phyloP scores from a whole-genome alignment of 1,140 invertebrate genomes.

The Thereuonema tuberculata region DNA sequence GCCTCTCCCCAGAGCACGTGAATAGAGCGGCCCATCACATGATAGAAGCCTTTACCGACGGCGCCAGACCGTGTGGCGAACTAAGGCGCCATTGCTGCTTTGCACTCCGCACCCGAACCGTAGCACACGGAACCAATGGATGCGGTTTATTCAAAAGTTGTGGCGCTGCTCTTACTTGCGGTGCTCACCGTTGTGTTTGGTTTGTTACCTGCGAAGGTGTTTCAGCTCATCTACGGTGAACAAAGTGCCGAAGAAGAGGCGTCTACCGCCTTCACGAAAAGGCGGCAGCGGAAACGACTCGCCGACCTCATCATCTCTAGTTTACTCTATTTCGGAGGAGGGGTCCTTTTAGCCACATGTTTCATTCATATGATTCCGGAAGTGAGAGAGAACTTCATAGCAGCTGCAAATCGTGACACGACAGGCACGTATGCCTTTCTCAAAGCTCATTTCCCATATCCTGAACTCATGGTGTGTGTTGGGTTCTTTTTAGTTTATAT shows the following conservation, averaged over 20 bases:
- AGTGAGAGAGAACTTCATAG: conserved; percentile 46
- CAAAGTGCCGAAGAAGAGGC: neutral
- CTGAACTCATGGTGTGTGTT: conserved; percentile 49
- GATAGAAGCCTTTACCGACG: too few relatives aligned
- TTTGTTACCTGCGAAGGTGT: neutral
- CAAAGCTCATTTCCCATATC: conserved; percentile 41
- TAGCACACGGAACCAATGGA: neutral
- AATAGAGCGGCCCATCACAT: too few relatives aligned
- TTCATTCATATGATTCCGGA: conserved; percentile 72
- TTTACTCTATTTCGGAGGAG: conserved; percentile 69
- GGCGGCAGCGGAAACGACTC: neutral
- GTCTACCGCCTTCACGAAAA: neutral
- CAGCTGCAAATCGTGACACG: conserved; percentile 25
- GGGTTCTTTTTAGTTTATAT: conserved; percentile 77
- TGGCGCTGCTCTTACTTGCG: neutral
- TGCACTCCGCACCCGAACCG: too few relatives aligned
- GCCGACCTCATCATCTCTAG: conserved; percentile 29
- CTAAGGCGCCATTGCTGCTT: too few relatives aligned
- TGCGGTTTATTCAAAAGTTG: neutral
- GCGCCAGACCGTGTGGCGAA: too few relatives aligned
- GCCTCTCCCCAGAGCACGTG: too few relatives aligned
- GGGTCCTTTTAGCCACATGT: conserved; percentile 66
- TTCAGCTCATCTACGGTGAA: neutral
- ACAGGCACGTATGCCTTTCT: conserved; percentile 5
- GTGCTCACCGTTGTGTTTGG: neutral